These are phyloP conservation scores for Orthonyx spaldingii DNA, from an alignment of 2,113 vertebrate genomes.

Conservation along the genomic window DNA sequence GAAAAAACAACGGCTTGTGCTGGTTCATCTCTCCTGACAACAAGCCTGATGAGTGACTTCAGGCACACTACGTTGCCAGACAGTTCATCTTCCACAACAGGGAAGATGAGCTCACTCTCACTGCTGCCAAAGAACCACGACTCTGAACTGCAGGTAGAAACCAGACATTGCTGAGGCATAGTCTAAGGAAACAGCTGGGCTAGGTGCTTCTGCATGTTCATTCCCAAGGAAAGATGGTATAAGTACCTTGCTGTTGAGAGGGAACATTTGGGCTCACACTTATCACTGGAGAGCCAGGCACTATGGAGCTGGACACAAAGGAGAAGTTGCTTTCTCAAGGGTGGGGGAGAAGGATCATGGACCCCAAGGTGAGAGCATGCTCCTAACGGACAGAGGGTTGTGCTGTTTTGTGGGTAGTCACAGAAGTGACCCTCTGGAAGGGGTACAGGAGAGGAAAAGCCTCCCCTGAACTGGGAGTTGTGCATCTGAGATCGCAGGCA, in stretches of 20 bases:
- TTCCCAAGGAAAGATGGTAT: background rate
- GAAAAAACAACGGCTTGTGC: background rate
- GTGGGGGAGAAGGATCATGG: background rate
- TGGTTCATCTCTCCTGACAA: background rate
- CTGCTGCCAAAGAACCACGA: background rate
- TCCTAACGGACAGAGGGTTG: background rate
- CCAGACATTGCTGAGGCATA: background rate
- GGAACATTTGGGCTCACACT: background rate
- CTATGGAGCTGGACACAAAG: background rate
- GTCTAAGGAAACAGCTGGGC: background rate
- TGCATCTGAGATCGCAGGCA: background rate
- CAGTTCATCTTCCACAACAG: background rate
- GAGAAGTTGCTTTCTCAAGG: background rate
- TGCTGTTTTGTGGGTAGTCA: background rate
- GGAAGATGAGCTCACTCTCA: too few relatives aligned
- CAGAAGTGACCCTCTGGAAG: background rate
- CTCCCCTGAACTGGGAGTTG: background rate
- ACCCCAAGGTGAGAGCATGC: background rate
- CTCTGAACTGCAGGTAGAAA: background rate
- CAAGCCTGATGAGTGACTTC: background rate
- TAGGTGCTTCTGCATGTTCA: background rate
- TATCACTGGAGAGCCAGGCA: background rate
- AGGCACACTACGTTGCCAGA: rapidly evolving
- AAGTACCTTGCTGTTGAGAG: background rate
- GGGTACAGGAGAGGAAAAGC: background rate